Evolutionary conservation across 2,113 vertebrate species (phyloP).

Genomic region (Hydrochoerus hydrochaeris): DNA sequence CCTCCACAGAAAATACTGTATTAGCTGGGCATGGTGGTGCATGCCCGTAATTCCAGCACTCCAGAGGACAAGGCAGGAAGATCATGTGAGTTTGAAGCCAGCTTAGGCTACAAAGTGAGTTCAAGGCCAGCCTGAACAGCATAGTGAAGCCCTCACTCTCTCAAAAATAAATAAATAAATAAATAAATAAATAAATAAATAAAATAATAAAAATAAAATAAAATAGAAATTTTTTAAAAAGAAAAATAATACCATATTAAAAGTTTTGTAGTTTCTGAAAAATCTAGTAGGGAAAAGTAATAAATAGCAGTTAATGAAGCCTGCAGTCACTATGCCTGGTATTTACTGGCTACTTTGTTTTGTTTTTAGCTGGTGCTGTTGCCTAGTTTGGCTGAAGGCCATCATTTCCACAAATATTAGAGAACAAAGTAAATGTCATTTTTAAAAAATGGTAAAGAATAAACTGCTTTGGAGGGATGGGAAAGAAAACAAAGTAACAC

Average conservation of each 20-base stretch:
- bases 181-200: too few species aligned
- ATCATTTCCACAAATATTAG: not conserved
- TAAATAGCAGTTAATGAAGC: not conserved
- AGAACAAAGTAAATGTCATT: conserved; percentile 11
- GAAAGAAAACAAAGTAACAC: not conserved
- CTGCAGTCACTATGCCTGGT: not conserved
- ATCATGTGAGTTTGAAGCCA: too few species aligned
- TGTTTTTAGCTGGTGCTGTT: not conserved
- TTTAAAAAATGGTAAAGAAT: not conserved
- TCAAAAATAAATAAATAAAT: too few species aligned
- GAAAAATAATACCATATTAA: not conserved
- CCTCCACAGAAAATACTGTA: not conserved
- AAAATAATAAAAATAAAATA: too few species aligned
- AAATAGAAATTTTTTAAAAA: too few species aligned
- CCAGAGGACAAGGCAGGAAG: too few species aligned
- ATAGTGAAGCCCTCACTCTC: too few species aligned
- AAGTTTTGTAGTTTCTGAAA: not conserved
- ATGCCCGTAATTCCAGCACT: too few species aligned
- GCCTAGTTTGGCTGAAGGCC: not conserved
- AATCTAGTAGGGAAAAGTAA: not conserved
- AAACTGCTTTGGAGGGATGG: not conserved
- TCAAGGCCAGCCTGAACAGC: too few species aligned
- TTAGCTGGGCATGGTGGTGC: too few species aligned
- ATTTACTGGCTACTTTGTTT: not conserved
- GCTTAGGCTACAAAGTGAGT: too few species aligned